Base-by-base conservation (phyloP, 1,140 invertebrate species). In the Ephestia elutella region DNA sequence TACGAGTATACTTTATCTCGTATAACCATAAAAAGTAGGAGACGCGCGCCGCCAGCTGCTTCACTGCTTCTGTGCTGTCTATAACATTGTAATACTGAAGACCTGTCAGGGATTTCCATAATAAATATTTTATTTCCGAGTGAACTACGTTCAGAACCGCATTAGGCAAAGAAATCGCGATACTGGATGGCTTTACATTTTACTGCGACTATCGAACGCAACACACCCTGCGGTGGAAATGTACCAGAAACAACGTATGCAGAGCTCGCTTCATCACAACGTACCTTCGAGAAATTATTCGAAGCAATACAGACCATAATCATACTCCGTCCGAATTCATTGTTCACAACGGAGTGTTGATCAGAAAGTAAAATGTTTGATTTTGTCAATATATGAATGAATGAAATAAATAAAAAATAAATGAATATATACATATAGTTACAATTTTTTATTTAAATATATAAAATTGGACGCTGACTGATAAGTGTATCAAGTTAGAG, bases 1-100 rank as follows among this genome's bases (percentile, higher is more conserved):
- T n/a, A n/a, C n/a, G n/a, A n/a, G n/a, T n/a, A n/a, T n/a, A n/a
- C n/a, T n/a, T n/a, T n/a, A n/a, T n/a, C n/a, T n/a, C n/a, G n/a
- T n/a, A n/a, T n/a, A n/a, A n/a, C n/a, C n/a, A n/a, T n/a, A n/a
- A n/a, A n/a, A n/a, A n/a, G n/a, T n/a, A n/a, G n/a, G n/a, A n/a
- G n/a, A n/a, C n/a, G n/a, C n/a, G n/a, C n/a, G n/a, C n/a, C n/a
- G n/a, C n/a, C n/a, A n/a, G n/a, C n/a, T n/a, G n/a, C n/a, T n/a
- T n/a, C n/a, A n/a, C n/a, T n/a, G n/a, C n/a, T n/a, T n/a, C 15
- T 62, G 20, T 35, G 51, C 35, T n/a, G 0, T 17, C 0, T 15
- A 57, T 49, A 19, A 15, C 4, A 1, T 2, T 17, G 0, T 80
- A 66, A 53, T 80, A 78, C 49, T 70, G 63, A 3, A n/a, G n/a